phyloP scores from a whole-genome alignment of 2,888 invertebrate genomes.

The Ligdia adustata region DNA sequence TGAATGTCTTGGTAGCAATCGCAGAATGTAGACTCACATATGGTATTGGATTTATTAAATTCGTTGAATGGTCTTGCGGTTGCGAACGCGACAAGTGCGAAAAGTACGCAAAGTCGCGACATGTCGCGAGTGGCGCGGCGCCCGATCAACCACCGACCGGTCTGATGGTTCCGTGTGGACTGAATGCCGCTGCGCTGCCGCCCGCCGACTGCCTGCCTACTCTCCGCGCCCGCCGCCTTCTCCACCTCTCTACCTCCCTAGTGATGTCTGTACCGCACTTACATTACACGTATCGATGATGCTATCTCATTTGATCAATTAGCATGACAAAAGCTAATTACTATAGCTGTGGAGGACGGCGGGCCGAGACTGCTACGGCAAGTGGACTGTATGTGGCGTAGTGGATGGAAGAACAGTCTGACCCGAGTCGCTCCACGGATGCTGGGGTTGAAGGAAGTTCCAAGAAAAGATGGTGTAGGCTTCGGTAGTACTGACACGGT shows the following conservation, averaged over 20 bases:
- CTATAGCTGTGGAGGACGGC: too few relatives aligned
- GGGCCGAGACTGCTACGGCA: too few relatives aligned
- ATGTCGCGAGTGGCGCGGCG: conserved; percentile 66
- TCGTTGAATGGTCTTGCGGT: conserved; percentile 43
- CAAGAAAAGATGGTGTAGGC: too few relatives aligned
- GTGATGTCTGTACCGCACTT: conserved; percentile 53
- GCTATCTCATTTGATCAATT: conserved; percentile 51
- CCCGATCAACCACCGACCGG: conserved; percentile 49
- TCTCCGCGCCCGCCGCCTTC: conserved; percentile 40
- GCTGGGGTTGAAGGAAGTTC: too few relatives aligned
- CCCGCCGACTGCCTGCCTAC: conserved; percentile 17
- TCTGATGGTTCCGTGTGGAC: conserved; percentile 7
- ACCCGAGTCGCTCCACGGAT: too few relatives aligned
- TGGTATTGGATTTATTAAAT: conserved; percentile 44
- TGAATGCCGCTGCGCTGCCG: conserved; percentile 1
- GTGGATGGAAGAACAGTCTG: too few relatives aligned
- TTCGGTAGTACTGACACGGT: too few relatives aligned
- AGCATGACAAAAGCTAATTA: conserved; percentile 38
- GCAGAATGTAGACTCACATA: conserved; percentile 83
- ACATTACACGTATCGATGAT: conserved; percentile 65
- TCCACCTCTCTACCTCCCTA: conserved; percentile 43
- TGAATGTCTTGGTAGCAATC: conserved; percentile 83
- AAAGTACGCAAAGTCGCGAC: conserved; percentile 66
- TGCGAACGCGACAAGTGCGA: conserved; percentile 80
- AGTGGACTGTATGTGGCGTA: too few relatives aligned